phyloP scores from a whole-genome alignment of 2,113 vertebrate genomes.

The Phalacrocorax brasilianus region DNA sequence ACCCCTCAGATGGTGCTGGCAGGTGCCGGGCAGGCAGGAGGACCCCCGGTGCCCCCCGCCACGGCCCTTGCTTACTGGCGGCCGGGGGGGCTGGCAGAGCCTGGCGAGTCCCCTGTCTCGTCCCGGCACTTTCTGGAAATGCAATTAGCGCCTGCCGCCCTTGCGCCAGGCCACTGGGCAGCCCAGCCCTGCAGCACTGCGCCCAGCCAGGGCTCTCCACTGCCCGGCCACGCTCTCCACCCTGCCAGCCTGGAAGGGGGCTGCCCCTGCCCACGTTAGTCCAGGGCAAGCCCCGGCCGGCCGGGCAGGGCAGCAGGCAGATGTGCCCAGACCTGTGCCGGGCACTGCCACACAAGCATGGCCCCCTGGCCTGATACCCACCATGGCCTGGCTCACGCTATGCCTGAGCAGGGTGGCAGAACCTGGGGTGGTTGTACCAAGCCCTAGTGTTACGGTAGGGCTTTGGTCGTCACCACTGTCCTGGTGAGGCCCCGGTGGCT shows the following conservation, averaged over 20 bases:
- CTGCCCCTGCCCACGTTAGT: background rate
- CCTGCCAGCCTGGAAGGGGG: background rate
- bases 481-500: background rate
- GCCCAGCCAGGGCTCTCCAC: background rate
- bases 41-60: background rate
- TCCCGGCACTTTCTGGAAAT: constrained; percentile 27
- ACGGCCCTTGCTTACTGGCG: background rate
- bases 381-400: fast-evolving
- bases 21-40: background rate
- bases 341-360: fast-evolving
- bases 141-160: background rate
- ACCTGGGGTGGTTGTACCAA: fast-evolving
- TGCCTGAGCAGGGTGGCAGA: background rate
- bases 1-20: background rate
- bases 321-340: background rate
- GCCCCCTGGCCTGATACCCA: background rate
- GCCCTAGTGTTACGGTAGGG: fast-evolving
- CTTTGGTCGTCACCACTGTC: fast-evolving
- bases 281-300: background rate
- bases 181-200: background rate
- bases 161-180: background rate
- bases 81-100: background rate
- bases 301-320: background rate
- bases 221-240: background rate
- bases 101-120: background rate